A percentile compares a stretch with the other conserved stretches of the same genome.
Evolutionary conservation across 1,140 invertebrate species (phyloP).

Genomic region (Chrysopa pallens): DNA sequence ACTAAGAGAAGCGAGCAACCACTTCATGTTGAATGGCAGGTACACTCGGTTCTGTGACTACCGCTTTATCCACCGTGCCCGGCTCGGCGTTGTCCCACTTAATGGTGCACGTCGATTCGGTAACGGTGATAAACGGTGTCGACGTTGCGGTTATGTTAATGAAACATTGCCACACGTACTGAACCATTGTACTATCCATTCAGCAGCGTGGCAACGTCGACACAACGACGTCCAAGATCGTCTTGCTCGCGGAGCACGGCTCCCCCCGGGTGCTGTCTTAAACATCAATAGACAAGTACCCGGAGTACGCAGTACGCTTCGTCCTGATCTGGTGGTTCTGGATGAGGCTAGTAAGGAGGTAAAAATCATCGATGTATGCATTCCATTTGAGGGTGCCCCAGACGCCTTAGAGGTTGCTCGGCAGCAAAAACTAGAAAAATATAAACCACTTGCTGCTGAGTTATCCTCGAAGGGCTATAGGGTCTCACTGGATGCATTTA

Average conservation of each 20-base stretch:
- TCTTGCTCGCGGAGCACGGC: slow-evolving; percentile 6
- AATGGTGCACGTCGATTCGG: no score
- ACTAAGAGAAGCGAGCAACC: no score
- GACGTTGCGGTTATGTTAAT: slow-evolving; percentile 8
- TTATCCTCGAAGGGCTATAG: slow-evolving; percentile 1
- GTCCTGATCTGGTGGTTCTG: slow-evolving; percentile 16
- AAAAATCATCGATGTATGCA: slow-evolving; percentile 17
- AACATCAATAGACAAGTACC: not conserved
- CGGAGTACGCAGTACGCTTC: slow-evolving; percentile 3
- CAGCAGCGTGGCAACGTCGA: slow-evolving; percentile 1
- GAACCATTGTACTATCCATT: slow-evolving; percentile 10
- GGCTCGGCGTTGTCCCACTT: no score
- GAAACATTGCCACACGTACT: slow-evolving; percentile 18
- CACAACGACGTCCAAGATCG: slow-evolving; percentile 1
- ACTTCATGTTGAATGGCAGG: no score
- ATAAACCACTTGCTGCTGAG: slow-evolving; percentile 6
- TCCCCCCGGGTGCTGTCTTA: not conserved
- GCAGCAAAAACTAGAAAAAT: slow-evolving; percentile 11
- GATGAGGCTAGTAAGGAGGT: slow-evolving; percentile 8
- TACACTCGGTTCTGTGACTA: no score
- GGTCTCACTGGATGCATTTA: slow-evolving; percentile 8
- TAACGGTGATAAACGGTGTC: slow-evolving; percentile 10
- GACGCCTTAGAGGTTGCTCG: slow-evolving; percentile 7
- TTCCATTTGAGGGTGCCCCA: slow-evolving; percentile 19
- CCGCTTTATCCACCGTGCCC: not conserved